Evolutionary conservation across 1,140 invertebrate species (phyloP), one percentile per base, ranked within the genome.

Genomic region (Euglossa dilemma): DNA sequence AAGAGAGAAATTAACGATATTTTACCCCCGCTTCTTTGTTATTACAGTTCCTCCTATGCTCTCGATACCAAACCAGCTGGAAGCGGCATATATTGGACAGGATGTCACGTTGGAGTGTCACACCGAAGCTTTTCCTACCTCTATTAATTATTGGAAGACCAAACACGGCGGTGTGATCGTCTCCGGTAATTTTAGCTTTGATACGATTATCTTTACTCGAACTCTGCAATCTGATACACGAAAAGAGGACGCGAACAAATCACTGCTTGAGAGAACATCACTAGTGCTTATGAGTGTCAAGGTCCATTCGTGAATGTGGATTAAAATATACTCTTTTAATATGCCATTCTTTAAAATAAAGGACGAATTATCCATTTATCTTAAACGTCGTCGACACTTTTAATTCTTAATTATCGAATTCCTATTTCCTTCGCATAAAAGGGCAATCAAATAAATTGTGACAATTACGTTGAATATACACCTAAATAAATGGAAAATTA

Each of bases 71-170:
- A 97, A 98, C 95, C 97, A 98, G 93, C 94, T 98, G 91, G 97
- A 97, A 93, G 97, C 96, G 43, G 97, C 97, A 76, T 97, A 97
- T 91, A 93, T 97, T 73, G 97, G 97, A 18, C 97, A 98, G 93
- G 97, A 98, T 93, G 97, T 98, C 11, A 96, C 96, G 20, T 93
- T 98, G 36, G 97, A 98, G 93, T 98, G 98, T 93, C 96, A 97
- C 90, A 98, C 97, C 0, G 97, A 98, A 94, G 97, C 97, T 67
- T 98, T 97, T 94, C 97, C 98, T 18, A 96, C 96, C 75, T 98
- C 97, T 14, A 98, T 98, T 90, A 98, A 98, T 94, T 98, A 98
- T 89, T 98, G 97, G 97, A 98, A 97, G 9, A 98, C 97, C 1
- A 97, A 98, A 89, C 95, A 96, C 57, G 97, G 97, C 63, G 97